These are phyloP conservation scores for Helostoma temminkii DNA, from an alignment of 2,797 vertebrate genomes.

Conservation along the genomic window DNA sequence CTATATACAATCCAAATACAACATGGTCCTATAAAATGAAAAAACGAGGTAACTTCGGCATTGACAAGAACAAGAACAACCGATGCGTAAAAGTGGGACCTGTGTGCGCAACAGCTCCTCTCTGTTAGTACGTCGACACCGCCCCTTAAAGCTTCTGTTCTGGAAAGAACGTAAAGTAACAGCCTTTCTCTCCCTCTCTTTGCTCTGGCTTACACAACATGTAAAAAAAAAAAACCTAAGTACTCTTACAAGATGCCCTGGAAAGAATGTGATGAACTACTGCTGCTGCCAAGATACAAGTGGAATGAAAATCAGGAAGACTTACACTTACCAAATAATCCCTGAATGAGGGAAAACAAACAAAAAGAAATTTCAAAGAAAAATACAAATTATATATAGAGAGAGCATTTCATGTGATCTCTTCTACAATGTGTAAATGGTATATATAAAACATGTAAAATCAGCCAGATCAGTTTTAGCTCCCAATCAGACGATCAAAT, in stretches of 20 bases:
- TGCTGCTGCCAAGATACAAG: not conserved
- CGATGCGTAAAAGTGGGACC: slow-evolving; percentile 66
- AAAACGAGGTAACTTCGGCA: slow-evolving; percentile 12
- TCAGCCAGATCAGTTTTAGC: not conserved
- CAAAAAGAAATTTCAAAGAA: not conserved
- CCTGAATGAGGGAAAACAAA: not conserved
- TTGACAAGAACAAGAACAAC: slow-evolving; percentile 31
- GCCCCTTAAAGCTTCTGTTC: slow-evolving; percentile 66
- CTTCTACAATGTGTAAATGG: not conserved
- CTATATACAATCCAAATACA: slow-evolving; percentile 28
- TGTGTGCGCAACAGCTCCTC: slow-evolving; percentile 45
- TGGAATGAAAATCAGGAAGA: not conserved
- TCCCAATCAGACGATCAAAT: slow-evolving; percentile 38
- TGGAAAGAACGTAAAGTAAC: slow-evolving; percentile 43
- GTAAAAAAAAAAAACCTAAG: not conserved
- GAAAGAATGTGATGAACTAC: not conserved
- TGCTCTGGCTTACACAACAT: slow-evolving; percentile 25
- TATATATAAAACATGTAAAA: not conserved
- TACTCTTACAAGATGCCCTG: not conserved
- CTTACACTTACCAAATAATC: not conserved
- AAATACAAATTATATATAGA: slow-evolving; percentile 1
- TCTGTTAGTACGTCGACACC: slow-evolving; percentile 57
- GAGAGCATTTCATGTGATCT: not conserved
- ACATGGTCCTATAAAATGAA: slow-evolving; percentile 16
- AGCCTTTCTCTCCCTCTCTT: slow-evolving; percentile 10